phyloP scores from a whole-genome alignment of 2,797 vertebrate species.

The Pseudomugil gertrudae region DNA sequence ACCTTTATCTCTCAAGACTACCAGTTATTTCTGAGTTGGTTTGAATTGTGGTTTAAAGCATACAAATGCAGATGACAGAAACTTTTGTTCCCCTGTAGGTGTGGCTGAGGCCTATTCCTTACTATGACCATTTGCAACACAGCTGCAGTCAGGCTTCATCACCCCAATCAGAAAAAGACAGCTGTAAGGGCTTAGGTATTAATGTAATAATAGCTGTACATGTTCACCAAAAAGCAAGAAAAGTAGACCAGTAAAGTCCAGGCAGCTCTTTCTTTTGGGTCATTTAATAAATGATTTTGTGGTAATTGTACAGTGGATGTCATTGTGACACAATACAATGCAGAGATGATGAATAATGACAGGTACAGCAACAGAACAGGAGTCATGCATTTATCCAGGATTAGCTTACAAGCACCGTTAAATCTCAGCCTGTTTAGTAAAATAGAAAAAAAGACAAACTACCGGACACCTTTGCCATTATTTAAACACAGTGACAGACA shows the following conservation, averaged over 20 bases:
- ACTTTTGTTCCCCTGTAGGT: conserved; percentile 33
- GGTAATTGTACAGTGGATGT: neutral
- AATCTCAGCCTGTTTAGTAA: neutral
- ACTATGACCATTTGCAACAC: conserved; percentile 40
- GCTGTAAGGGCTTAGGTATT: conserved; percentile 15
- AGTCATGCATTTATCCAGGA: neutral
- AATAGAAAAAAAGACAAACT: neutral
- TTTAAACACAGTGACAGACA: neutral
- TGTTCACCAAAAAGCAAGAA: neutral
- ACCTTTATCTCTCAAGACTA: neutral
- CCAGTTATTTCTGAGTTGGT: conserved; percentile 11
- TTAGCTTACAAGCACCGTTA: conserved; percentile 3
- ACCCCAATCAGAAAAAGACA: conserved; percentile 30
- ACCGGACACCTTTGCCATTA: neutral
- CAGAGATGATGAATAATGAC: neutral
- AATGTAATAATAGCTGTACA: neutral
- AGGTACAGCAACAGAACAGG: neutral
- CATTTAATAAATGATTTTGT: neutral
- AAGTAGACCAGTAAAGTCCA: neutral
- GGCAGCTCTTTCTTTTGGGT: neutral
- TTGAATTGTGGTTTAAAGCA: conserved; percentile 11
- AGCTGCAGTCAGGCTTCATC: conserved; percentile 41
- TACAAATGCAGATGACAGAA: conserved; percentile 24
- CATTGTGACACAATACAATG: neutral
- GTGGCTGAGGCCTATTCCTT: conserved; percentile 34